Evolutionary conservation across 1,140 invertebrate genomes (phyloP).

Genomic region (Ceratitis capitata): DNA sequence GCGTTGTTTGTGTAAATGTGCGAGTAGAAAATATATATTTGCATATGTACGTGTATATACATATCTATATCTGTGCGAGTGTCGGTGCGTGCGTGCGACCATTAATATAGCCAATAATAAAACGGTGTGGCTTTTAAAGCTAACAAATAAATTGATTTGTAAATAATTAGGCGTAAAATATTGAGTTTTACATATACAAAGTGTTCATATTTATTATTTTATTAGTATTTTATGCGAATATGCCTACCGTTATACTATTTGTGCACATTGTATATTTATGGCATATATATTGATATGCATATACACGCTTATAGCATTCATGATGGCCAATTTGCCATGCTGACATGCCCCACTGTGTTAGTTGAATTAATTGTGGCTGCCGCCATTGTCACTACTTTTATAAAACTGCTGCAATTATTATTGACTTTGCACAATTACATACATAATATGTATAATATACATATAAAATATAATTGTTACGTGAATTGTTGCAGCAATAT

Average conservation of each 20-base stretch:
- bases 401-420: background rate
- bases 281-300: background rate
- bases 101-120: conserved; percentile 31
- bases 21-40: background rate
- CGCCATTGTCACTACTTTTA: background rate
- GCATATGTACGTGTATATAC: background rate
- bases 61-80: background rate
- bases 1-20: conserved; percentile 27
- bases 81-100: background rate
- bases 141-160: conserved; percentile 37
- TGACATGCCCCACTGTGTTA: background rate
- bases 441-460: no score
- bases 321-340: background rate
- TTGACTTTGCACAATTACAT: background rate
- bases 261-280: background rate
- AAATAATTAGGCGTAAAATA: conserved; percentile 14
- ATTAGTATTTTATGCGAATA: background rate
- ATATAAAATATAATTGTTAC: no score
- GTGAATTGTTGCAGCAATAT: background rate
- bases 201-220: background rate
- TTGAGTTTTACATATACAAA: background rate
- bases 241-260: background rate
- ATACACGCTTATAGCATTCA: background rate
- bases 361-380: background rate
- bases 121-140: conserved; percentile 18